Evolutionary conservation across 1,140 invertebrate species (phyloP).

Genomic region (Plectus sambesii): DNA sequence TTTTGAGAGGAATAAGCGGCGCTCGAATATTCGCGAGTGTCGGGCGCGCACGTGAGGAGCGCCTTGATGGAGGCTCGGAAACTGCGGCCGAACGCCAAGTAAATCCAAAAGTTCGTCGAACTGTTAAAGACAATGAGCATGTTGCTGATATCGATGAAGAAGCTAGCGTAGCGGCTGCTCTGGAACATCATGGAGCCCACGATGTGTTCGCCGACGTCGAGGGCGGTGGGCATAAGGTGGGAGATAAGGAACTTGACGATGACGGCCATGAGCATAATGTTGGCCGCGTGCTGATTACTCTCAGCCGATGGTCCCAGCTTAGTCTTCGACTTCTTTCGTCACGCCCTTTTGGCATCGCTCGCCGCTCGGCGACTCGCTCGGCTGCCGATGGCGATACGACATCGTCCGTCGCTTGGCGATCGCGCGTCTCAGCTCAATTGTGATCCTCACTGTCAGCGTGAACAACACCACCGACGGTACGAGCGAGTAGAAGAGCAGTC

Average conservation of each 20-base stretch:
- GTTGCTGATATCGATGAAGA: constrained; percentile 27
- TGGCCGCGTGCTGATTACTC: too few species aligned
- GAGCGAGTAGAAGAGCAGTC: constrained; percentile 27
- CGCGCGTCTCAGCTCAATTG: constrained; percentile 23
- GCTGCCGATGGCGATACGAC: too few species aligned
- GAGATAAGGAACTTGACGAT: constrained; percentile 33
- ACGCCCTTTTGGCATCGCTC: background rate
- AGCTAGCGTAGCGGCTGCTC: constrained; percentile 14
- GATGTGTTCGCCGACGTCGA: constrained; percentile 27
- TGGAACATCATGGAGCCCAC: constrained; percentile 20
- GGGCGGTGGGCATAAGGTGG: constrained; percentile 24
- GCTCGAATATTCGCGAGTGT: too few species aligned
- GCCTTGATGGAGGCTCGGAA: too few species aligned
- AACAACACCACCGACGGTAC: constrained; percentile 28
- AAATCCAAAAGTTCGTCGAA: constrained; percentile 31
- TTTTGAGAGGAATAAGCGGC: too few species aligned
- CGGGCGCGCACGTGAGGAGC: too few species aligned
- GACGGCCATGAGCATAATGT: constrained; percentile 26
- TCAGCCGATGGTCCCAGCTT: too few species aligned
- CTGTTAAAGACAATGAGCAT: constrained; percentile 23
- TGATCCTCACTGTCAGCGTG: constrained; percentile 19
- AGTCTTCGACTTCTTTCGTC: too few species aligned
- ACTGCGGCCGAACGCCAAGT: constrained; percentile 22
- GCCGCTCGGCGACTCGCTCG: constrained; percentile 15
- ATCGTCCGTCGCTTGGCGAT: constrained; percentile 22